Percentiles rank a stretch among this genome's conserved stretches.
Conservation (phyloP, 2,888 invertebrate genomes). For the Hemaris fuciformis region DNA sequence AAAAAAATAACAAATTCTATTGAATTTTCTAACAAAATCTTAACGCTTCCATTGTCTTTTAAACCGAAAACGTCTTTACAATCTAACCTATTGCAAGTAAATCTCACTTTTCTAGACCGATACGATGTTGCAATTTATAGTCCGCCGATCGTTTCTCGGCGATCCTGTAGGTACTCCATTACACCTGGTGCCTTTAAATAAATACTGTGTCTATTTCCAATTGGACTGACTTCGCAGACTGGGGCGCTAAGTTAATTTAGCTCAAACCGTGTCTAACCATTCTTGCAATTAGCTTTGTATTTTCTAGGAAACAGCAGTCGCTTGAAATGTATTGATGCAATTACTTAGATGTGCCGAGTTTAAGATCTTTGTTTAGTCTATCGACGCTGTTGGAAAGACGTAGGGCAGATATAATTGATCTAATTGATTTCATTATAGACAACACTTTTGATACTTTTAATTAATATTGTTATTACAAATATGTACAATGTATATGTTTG, state of each 20-base stretch:
- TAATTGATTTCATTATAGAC: no score
- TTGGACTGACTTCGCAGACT: not conserved
- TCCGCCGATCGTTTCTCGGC: not conserved
- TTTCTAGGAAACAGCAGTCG: not conserved
- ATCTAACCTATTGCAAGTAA: not conserved
- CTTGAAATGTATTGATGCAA: not conserved
- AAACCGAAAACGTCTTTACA: not conserved
- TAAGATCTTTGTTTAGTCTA: not conserved
- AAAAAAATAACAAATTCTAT: not conserved
- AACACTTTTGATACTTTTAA: no score
- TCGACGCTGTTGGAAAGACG: not conserved
- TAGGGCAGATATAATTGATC: not conserved
- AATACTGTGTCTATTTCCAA: conserved; percentile 8
- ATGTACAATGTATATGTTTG: no score
- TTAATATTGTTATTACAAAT: no score
- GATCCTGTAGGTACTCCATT: not conserved
- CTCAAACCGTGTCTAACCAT: not conserved
- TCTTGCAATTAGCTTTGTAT: not conserved
- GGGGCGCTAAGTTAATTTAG: not conserved
- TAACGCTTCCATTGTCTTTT: not conserved
- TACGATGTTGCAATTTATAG: not conserved
- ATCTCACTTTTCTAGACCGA: not conserved
- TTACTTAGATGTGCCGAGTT: not conserved
- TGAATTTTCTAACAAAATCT: not conserved
- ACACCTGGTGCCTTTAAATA: conserved; percentile 10